Percentiles rank a stretch among this genome's conserved stretches.
phyloP scores from a whole-genome alignment of 2,797 vertebrate species.

The Sphenodon punctatus region DNA sequence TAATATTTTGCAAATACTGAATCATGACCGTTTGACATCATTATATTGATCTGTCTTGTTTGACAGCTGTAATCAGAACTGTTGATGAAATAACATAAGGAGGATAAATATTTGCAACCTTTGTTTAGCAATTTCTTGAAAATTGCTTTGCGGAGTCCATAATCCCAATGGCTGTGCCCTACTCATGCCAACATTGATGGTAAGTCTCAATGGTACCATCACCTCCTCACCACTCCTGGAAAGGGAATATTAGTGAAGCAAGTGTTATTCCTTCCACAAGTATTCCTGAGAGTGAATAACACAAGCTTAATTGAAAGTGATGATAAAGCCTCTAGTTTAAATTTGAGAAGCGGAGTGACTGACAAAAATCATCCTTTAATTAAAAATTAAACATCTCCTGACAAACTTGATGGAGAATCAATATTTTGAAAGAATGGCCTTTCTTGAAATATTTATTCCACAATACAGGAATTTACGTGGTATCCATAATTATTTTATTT shows the following conservation, averaged over 20 bases:
- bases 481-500: conserved; percentile 9
- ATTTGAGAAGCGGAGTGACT: conserved; percentile 16
- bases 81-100: background rate
- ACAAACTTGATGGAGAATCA: conserved; percentile 49
- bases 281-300: background rate
- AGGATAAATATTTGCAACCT: no score
- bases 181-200: background rate
- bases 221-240: background rate
- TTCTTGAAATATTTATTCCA: conserved; percentile 37
- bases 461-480: conserved; percentile 24
- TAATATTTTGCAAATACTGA: background rate
- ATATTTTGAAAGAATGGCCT: background rate
- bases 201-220: background rate
- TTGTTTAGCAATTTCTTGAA: background rate
- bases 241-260: background rate
- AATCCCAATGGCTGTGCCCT: background rate
- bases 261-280: conserved; percentile 14
- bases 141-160: background rate
- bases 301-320: conserved; percentile 44
- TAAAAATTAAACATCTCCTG: conserved; percentile 49
- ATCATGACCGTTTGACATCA: background rate
- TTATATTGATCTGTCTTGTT: background rate
- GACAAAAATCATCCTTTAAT: conserved; percentile 44
- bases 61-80: background rate
- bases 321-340: conserved; percentile 37